Evolutionary conservation across 2,113 vertebrate genomes (phyloP).

Genomic region (Bufo gargarizans): DNA sequence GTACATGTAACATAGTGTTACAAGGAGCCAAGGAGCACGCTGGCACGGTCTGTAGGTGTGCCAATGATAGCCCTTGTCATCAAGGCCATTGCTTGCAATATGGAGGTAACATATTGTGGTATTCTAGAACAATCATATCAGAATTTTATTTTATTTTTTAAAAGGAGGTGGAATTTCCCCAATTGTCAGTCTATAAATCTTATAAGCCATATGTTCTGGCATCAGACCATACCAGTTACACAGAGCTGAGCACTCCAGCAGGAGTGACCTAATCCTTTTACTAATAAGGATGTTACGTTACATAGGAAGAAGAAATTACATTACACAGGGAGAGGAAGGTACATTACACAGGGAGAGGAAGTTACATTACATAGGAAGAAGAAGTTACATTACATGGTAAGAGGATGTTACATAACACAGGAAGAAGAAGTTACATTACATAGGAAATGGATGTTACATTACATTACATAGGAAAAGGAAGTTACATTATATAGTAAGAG

Average conservation of each 20-base stretch:
- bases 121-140: neutral
- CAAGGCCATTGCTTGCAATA: neutral
- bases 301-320: too few species aligned
- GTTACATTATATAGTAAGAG: too few species aligned
- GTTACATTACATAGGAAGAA: too few species aligned
- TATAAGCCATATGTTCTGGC: neutral
- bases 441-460: too few species aligned
- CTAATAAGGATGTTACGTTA: too few species aligned
- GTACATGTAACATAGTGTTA: conserved; percentile 10
- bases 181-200: neutral
- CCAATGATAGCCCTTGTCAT: neutral
- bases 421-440: too few species aligned
- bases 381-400: too few species aligned
- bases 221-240: neutral
- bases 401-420: too few species aligned
- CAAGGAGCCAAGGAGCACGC: neutral
- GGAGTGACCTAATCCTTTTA: neutral
- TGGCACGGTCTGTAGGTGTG: neutral
- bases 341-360: too few species aligned
- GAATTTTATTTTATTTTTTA: neutral
- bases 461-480: too few species aligned
- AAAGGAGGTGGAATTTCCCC: neutral
- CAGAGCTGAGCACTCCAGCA: neutral
- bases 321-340: too few species aligned
- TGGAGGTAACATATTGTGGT: neutral